These are phyloP conservation scores for Zosterops pallidus DNA, from an alignment of 2,113 vertebrate genomes.

Conservation along the genomic window DNA sequence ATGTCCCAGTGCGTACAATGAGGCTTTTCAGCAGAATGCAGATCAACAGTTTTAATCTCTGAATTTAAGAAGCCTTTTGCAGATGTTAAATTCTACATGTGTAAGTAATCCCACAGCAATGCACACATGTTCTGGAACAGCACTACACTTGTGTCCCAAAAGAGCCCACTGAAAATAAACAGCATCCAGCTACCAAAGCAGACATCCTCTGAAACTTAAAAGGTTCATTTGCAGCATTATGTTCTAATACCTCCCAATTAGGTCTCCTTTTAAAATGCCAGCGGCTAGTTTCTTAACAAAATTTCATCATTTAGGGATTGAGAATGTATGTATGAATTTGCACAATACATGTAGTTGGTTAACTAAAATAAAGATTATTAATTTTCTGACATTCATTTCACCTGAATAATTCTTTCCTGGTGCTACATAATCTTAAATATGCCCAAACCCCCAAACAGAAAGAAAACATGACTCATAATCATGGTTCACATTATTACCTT, in stretches of 20 bases:
- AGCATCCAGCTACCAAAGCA: not conserved
- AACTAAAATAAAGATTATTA: not conserved
- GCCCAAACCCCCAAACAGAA: not conserved
- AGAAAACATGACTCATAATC: constrained; percentile 41
- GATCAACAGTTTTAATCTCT: not conserved
- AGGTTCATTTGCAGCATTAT: not conserved
- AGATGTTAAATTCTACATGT: not conserved
- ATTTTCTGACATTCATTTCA: constrained; percentile 5
- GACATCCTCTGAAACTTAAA: not conserved
- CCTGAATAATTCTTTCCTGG: not conserved
- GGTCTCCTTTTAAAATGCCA: not conserved
- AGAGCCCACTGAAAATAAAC: not conserved
- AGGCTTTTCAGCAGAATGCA: not conserved
- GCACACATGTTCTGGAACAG: not conserved
- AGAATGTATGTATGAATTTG: not conserved
- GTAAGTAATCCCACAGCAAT: not conserved
- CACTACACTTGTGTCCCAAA: not conserved
- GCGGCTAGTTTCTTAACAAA: not conserved
- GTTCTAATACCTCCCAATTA: not conserved
- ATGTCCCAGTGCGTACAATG: fast-evolving
- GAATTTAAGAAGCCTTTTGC: not conserved
- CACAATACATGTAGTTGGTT: not conserved
- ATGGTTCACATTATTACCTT: constrained; percentile 24
- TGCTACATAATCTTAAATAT: not conserved
- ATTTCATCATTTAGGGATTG: not conserved